Conservation (phyloP, 2,888 invertebrate genomes). For the Cyaniris semiargus region DNA sequence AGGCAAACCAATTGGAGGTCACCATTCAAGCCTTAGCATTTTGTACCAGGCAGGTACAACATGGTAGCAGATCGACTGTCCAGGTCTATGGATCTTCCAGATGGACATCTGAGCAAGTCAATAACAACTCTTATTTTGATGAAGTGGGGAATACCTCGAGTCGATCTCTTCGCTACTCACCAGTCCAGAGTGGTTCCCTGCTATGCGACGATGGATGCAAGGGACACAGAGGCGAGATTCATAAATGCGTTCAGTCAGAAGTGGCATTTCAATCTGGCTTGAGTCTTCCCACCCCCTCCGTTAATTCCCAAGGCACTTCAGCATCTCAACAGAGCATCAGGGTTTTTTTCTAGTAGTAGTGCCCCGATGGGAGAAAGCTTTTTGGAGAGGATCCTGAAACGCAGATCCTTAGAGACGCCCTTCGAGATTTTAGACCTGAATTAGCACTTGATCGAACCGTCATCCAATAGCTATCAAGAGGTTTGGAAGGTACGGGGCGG, state of each 20-base stretch:
- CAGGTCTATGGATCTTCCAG: not conserved
- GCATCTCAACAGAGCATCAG: not conserved
- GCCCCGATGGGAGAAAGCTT: not conserved
- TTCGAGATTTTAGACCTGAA: too few species aligned
- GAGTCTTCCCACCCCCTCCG: not conserved
- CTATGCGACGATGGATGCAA: not conserved
- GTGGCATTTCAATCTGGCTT: not conserved
- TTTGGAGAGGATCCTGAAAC: too few species aligned
- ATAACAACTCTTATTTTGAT: not conserved
- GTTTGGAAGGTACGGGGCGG: too few species aligned
- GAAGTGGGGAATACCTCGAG: not conserved
- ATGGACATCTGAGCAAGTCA: not conserved
- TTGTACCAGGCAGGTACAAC: not conserved
- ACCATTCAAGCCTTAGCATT: not conserved
- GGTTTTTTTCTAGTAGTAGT: not conserved
- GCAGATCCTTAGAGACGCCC: too few species aligned
- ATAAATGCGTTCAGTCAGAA: not conserved
- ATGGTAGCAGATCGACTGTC: not conserved
- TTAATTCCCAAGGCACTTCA: not conserved
- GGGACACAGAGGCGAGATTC: not conserved
- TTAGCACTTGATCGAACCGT: too few species aligned
- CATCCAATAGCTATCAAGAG: too few species aligned
- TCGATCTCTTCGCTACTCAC: not conserved
- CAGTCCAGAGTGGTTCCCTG: not conserved
- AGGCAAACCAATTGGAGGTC: too few species aligned